A percentile compares a stretch with the other conserved stretches of the same genome.
Evolutionary conservation across 2,113 vertebrate genomes (phyloP).

Genomic region (Antechinus stuartii): DNA sequence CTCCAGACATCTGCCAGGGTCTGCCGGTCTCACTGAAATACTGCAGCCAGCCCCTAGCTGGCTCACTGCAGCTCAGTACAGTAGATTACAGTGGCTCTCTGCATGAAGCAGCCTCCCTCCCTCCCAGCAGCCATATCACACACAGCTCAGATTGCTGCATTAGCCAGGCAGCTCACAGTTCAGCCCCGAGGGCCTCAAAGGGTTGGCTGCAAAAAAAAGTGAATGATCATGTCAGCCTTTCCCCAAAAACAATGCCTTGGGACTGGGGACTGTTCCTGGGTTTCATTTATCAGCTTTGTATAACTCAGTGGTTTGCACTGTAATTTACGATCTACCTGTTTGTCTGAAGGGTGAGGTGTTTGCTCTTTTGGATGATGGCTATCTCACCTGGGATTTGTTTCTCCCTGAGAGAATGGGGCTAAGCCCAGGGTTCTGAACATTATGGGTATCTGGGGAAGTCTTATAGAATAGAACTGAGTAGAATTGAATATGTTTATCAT

Average conservation of each 20-base stretch:
- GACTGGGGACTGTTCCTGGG: neutral
- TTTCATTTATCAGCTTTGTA: neutral
- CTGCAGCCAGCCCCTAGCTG: neutral
- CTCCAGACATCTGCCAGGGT: constrained; percentile 19
- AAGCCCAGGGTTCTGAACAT: neutral
- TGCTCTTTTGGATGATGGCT: neutral
- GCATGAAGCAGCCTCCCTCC: neutral
- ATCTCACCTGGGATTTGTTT: neutral
- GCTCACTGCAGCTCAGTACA: constrained; percentile 35
- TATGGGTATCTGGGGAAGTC: neutral
- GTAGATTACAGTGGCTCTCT: constrained; percentile 17
- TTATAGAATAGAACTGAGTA: neutral
- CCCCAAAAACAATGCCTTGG: neutral
- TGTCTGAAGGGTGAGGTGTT: neutral
- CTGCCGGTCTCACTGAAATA: neutral
- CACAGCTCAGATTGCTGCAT: neutral
- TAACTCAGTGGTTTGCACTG: neutral
- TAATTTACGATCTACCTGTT: neutral
- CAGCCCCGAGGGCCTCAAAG: neutral
- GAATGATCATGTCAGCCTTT: neutral
- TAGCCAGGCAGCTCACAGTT: neutral
- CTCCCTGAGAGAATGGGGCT: neutral
- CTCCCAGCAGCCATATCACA: neutral
- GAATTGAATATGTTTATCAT: neutral
- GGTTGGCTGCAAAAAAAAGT: neutral